Conservation (phyloP, 1,140 invertebrate species). For the Vollenhovia emeryi region DNA sequence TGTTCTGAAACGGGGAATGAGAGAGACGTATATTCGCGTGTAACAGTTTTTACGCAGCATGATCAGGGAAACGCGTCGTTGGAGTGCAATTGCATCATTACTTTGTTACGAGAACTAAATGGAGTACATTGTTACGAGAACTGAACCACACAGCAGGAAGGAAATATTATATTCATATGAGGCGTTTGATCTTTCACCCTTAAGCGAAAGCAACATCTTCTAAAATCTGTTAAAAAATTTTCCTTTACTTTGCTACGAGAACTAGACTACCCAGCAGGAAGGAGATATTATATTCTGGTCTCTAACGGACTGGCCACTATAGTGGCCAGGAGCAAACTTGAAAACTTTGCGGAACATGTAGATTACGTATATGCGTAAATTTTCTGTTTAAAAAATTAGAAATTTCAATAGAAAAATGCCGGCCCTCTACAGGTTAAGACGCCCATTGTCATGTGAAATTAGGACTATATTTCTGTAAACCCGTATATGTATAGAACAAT, state of each 20-base stretch:
- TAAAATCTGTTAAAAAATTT: neutral
- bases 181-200: neutral
- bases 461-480: neutral
- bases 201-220: neutral
- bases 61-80: constrained; percentile 44
- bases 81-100: constrained; percentile 43
- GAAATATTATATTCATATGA: neutral
- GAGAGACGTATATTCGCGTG: constrained; percentile 15
- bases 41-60: constrained; percentile 53
- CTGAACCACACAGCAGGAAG: neutral
- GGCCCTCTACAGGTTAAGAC: too few species aligned
- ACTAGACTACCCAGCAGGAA: too few species aligned
- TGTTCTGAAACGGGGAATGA: constrained; percentile 32
- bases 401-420: too few species aligned
- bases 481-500: neutral
- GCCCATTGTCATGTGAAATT: neutral
- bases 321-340: too few species aligned
- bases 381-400: too few species aligned
- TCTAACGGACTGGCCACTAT: too few species aligned
- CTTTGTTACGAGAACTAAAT: constrained; percentile 5
- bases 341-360: too few species aligned
- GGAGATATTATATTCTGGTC: too few species aligned
- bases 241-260: too few species aligned
- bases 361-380: too few species aligned
- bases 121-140: neutral